Evolutionary conservation across 64 coral and sea anemone genomes (phyloP), one percentile per base, ranked within the genome.

Genomic region (Cladopsammia gracilis): DNA sequence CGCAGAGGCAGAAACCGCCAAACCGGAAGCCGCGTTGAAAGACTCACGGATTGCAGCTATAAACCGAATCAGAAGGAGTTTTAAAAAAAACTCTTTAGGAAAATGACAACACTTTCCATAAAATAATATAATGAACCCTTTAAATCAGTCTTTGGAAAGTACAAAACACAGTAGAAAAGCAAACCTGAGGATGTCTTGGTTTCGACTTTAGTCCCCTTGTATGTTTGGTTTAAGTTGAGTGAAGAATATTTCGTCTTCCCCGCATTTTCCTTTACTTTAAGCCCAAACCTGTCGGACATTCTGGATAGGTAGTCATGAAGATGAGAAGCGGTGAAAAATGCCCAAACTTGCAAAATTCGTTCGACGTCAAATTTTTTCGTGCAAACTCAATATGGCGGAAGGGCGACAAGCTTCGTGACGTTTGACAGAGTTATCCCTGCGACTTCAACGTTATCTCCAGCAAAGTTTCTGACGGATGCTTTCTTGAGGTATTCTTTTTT

Each of bases 281-380:
- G 78, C 81, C 90, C 98, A 89, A 99, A 96, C 76, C 98, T 95
- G 95, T 99, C 98, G 88, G 98, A 99, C 98, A 99, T 99, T 91
- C 94, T 96, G 98, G 94, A 99, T 93, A 96, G 94, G 98, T 86
- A 99, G 91, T 99, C 98, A 99, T 99, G 98, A 99, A 99, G 98
- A 85, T 88, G 92, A 95, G 79, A 89, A 92, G 86, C 80, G 80
- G 80, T 91, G 92, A 86, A 89, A 90, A 90, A 86, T 81, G 93
- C 92, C 96, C 94, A 87, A 97, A 94, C 79, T 90, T 83, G 64
- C 78, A 92, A 86, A 57, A 86, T 94, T 75, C 92, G 88, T 98
- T 68, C 96, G 86, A 98, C 96, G 88, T 98, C 70, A 80, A 90
- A 91, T 75, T 66, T 86, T 92, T 94, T 90, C 92, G 82, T 87